Conservation (phyloP, 2,113 vertebrate genomes). For the Platysternon megacephalum region DNA sequence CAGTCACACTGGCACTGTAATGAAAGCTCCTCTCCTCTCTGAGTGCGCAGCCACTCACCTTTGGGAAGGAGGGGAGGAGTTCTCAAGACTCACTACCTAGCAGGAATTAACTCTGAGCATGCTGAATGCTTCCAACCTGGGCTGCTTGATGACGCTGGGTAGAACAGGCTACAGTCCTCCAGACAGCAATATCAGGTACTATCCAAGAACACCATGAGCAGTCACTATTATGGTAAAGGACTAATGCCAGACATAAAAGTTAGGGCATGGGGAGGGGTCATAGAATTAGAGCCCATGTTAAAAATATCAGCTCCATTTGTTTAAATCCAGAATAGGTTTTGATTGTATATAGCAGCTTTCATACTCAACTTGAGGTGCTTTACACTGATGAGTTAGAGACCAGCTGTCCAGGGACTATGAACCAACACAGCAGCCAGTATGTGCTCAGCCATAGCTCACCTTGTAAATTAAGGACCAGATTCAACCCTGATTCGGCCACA, state of each 20-base stretch:
- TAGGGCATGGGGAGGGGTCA: not conserved
- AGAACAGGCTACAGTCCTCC: not conserved
- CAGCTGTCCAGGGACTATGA: not conserved
- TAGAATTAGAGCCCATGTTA: not conserved
- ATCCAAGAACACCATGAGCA: not conserved
- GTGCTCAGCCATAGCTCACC: not conserved
- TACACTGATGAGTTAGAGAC: not conserved
- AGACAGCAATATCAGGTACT: not conserved
- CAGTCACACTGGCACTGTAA: conserved; percentile 39
- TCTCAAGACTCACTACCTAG: not conserved
- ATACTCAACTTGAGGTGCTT: not conserved
- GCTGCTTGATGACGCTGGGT: not conserved
- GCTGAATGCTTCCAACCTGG: conserved; percentile 42
- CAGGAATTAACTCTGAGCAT: conserved; percentile 61
- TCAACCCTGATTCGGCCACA: not conserved
- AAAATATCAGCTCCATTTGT: not conserved
- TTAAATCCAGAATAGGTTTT: not conserved
- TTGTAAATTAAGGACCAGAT: not conserved
- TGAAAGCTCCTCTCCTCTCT: conserved; percentile 53
- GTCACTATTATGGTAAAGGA: not conserved
- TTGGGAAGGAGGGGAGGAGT: conserved; percentile 63
- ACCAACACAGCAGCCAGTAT: not conserved
- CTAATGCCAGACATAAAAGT: not conserved
- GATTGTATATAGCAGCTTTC: not conserved
- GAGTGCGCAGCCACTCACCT: conserved; percentile 57